Percentiles rank a stretch among this genome's conserved stretches.
Conservation (phyloP, 2,888 invertebrate species). For the Tuta absoluta region DNA sequence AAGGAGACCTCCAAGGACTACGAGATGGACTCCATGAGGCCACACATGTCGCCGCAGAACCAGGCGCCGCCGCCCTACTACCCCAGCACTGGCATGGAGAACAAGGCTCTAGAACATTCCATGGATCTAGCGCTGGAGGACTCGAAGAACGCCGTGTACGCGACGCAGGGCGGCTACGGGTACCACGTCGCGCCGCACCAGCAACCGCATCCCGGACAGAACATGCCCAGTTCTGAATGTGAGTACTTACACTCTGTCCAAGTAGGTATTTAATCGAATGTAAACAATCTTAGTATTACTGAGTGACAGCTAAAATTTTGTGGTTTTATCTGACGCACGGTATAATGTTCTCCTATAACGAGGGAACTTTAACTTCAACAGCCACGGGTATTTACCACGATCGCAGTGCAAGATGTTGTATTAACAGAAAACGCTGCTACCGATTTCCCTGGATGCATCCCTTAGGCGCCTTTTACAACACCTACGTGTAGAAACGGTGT, state of each 20-base stretch:
- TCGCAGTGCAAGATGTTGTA: too few relatives aligned
- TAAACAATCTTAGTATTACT: too few relatives aligned
- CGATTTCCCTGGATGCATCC: too few relatives aligned
- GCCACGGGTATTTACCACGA: too few relatives aligned
- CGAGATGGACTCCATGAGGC: conserved; percentile 93
- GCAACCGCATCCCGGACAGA: conserved; percentile 82
- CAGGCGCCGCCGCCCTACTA: conserved; percentile 95
- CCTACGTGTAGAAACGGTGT: too few relatives aligned
- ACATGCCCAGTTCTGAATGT: conserved; percentile 90
- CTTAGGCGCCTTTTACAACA: too few relatives aligned
- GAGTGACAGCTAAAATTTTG: too few relatives aligned
- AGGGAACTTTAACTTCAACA: too few relatives aligned
- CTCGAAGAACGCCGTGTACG: conserved; percentile 91
- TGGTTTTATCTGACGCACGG: too few relatives aligned
- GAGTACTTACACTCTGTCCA: conserved; percentile 64
- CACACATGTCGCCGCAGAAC: conserved; percentile 91
- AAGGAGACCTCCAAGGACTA: conserved; percentile 93
- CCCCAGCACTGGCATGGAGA: conserved; percentile 92
- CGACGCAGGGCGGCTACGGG: conserved; percentile 91
- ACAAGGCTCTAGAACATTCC: conserved; percentile 94
- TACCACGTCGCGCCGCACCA: conserved; percentile 89
- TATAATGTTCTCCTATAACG: too few relatives aligned
- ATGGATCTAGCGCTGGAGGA: conserved; percentile 94
- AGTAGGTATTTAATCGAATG: too few relatives aligned
- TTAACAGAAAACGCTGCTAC: too few relatives aligned